phyloP scores from a whole-genome alignment of 2,113 vertebrate species.

The Leiothrix lutea region DNA sequence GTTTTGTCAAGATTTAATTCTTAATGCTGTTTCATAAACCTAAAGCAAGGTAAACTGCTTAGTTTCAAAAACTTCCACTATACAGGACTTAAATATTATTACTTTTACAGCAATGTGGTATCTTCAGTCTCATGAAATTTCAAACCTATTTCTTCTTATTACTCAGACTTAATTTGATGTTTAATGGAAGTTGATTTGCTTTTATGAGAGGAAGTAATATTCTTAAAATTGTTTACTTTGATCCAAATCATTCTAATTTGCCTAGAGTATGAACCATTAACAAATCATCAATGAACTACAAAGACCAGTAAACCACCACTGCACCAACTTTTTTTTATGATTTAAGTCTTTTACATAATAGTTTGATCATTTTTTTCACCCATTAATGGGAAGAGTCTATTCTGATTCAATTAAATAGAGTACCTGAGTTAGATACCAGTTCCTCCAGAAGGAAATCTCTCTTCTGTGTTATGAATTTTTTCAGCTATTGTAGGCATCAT shows the following conservation, averaged over 20 bases:
- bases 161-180: background rate
- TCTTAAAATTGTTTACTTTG: background rate
- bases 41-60: background rate
- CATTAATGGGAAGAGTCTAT: background rate
- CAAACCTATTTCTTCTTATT: background rate
- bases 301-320: background rate
- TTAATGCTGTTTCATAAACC: constrained; percentile 17
- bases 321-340: background rate
- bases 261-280: background rate
- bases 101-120: background rate
- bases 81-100: background rate
- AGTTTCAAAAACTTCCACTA: constrained; percentile 13
- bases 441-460: constrained; percentile 63
- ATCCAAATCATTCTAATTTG: background rate
- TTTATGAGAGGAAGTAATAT: background rate
- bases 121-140: background rate
- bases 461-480: background rate
- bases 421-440: constrained; percentile 58
- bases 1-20: constrained; percentile 9
- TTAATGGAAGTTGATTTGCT: background rate
- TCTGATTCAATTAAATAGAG: constrained; percentile 43
- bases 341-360: background rate
- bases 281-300: constrained; percentile 6
- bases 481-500: background rate
- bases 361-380: background rate